A percentile compares a stretch with the other conserved stretches of the same genome.
Evolutionary conservation across 2,888 invertebrate genomes (phyloP).

Genomic region (Drosophila longiperda): DNA sequence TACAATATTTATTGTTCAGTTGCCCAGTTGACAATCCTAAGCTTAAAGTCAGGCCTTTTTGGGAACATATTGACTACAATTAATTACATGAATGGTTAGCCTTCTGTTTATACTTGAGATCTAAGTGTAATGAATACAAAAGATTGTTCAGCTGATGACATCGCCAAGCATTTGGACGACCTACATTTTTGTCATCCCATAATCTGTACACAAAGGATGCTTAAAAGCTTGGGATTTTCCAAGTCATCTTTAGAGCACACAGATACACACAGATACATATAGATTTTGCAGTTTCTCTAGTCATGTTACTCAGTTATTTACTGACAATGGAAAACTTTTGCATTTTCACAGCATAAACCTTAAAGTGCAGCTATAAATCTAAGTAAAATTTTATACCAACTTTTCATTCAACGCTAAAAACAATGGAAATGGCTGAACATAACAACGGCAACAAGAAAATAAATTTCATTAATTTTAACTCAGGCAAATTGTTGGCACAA

Average conservation of each 20-base stretch:
- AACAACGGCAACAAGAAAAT: constrained; percentile 38
- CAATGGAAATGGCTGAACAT: constrained; percentile 56
- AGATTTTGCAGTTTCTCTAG: constrained; percentile 29
- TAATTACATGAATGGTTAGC: constrained; percentile 14
- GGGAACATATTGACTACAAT: constrained; percentile 8
- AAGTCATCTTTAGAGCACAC: constrained; percentile 25
- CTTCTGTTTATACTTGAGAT: constrained; percentile 3
- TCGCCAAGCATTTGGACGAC: constrained; percentile 8
- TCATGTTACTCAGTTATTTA: constrained; percentile 47
- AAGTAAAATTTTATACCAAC: constrained; percentile 35
- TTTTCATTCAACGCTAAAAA: constrained; percentile 32
- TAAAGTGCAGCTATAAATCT: constrained; percentile 61
- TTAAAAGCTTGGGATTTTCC: constrained; percentile 9
- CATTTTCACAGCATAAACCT: constrained; percentile 22
- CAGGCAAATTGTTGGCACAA: constrained; percentile 58
- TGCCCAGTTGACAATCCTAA: not conserved
- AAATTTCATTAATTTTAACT: constrained; percentile 73
- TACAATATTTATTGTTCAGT: not conserved
- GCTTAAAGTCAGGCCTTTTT: not conserved
- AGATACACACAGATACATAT: not conserved
- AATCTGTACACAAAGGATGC: constrained; percentile 25
- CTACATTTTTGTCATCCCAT: constrained; percentile 17
- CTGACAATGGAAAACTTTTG: constrained; percentile 69
- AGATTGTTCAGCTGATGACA: constrained; percentile 29
- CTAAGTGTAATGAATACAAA: constrained; percentile 14